Percentiles rank a stretch among this genome's conserved stretches.
Evolutionary conservation across 2,797 vertebrate species (phyloP).

Genomic region (Pagetopsis macropterus): DNA sequence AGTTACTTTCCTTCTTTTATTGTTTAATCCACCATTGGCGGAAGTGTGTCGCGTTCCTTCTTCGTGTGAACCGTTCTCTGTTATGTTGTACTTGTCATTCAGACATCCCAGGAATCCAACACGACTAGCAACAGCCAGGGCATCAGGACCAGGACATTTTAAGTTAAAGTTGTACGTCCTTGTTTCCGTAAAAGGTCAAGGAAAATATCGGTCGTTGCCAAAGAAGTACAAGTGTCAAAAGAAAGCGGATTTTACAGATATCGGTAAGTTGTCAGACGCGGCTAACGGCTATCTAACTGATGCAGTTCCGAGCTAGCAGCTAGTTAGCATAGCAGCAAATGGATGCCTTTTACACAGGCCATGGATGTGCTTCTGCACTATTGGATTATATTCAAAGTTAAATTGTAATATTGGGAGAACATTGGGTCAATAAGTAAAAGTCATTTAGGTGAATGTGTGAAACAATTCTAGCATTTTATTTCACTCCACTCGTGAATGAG

Average conservation of each 20-base stretch:
- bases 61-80: conserved; percentile 22
- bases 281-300: conserved; percentile 20
- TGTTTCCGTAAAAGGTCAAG: not conserved
- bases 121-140: conserved; percentile 38
- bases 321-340: conserved; percentile 70
- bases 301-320: conserved; percentile 51
- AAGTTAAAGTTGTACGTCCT: not conserved
- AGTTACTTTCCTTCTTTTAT: conserved; percentile 32
- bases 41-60: conserved; percentile 7
- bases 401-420: not conserved
- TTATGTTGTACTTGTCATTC: conserved; percentile 77
- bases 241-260: conserved; percentile 8
- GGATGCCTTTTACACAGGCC: conserved; percentile 68
- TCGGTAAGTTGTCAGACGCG: conserved; percentile 59
- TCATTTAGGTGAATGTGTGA: not conserved
- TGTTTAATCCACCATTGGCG: conserved; percentile 29
- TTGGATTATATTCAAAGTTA: not conserved
- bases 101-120: conserved; percentile 81
- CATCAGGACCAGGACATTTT: conserved; percentile 47
- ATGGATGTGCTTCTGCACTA: conserved; percentile 28
- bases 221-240: conserved; percentile 12
- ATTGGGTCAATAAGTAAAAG: accelerated
- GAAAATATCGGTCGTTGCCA: not conserved
- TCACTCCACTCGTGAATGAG: not conserved
- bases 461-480: not conserved